phyloP scores from a whole-genome alignment of 2,888 invertebrate genomes.

The Ramazzottius varieornatus region DNA sequence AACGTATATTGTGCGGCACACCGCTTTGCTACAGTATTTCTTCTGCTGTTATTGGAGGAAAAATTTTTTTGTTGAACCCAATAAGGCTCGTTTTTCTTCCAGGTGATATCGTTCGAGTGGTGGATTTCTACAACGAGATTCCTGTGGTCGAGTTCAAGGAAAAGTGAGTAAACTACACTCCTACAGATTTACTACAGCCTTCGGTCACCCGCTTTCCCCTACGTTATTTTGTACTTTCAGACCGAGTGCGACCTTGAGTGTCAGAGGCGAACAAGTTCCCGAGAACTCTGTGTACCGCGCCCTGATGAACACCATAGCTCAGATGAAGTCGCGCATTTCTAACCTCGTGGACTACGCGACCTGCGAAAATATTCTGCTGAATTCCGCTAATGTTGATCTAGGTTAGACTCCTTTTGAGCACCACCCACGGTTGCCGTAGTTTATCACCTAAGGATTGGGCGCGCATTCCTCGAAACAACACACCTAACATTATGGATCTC shows the following conservation, averaged over 20 bases:
- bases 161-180: neutral
- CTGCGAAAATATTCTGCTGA: neutral
- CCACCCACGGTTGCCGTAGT: no score
- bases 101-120: slow-evolving; percentile 12
- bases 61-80: no score
- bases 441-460: no score
- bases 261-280: neutral
- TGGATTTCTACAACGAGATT: neutral
- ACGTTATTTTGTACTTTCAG: neutral
- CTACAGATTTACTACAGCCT: neutral
- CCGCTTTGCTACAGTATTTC: no score
- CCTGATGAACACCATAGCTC: neutral
- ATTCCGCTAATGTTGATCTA: neutral
- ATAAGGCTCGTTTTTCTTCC: no score
- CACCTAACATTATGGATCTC: no score
- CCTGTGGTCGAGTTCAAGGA: slow-evolving; percentile 1
- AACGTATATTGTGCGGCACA: no score
- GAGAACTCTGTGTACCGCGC: neutral
- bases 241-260: neutral
- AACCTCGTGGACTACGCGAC: neutral
- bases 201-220: neutral
- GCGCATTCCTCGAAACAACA: no score
- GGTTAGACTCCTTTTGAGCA: neutral
- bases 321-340: neutral
- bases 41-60: no score